Conservation (phyloP, 1,140 invertebrate genomes). For the Drosophila pectinifera region DNA sequence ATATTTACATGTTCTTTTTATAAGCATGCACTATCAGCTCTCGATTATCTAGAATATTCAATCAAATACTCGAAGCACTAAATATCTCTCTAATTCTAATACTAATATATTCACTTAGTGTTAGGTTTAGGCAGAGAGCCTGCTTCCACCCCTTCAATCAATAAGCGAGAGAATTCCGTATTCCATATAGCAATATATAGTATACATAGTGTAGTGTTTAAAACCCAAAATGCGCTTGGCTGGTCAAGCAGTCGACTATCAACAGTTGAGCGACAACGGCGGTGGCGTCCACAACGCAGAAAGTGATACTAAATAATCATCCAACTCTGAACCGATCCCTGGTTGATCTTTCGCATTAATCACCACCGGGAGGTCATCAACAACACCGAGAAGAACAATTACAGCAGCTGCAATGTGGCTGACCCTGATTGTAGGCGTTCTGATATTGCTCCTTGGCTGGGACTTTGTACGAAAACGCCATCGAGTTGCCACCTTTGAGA, state of each 20-base stretch:
- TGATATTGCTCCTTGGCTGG: slow-evolving; percentile 58
- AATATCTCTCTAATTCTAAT: no score
- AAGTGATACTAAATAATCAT: slow-evolving; percentile 17
- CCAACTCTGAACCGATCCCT: background rate
- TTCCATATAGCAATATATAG: slow-evolving; percentile 24
- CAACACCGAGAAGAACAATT: background rate
- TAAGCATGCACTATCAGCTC: no score
- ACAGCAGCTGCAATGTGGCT: slow-evolving; percentile 49
- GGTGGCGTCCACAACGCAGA: slow-evolving; percentile 42
- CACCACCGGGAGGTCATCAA: slow-evolving; percentile 3
- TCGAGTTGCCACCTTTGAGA: slow-evolving; percentile 22
- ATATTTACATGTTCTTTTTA: no score
- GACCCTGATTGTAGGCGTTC: slow-evolving; percentile 42
- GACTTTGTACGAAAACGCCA: slow-evolving; percentile 61
- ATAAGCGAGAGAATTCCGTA: slow-evolving; percentile 2
- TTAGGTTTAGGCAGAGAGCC: background rate
- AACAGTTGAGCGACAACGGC: slow-evolving; percentile 53
- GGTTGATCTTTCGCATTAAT: slow-evolving; percentile 9
- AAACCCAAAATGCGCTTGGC: slow-evolving; percentile 56
- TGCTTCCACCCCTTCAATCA: background rate
- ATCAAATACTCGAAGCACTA: background rate
- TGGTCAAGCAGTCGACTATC: slow-evolving; percentile 49
- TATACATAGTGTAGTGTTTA: slow-evolving; percentile 19
- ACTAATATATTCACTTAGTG: background rate
- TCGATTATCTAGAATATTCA: background rate